Base-by-base conservation (phyloP, 2,113 vertebrate genomes). In the Cyanoramphus novaezelandiae region DNA sequence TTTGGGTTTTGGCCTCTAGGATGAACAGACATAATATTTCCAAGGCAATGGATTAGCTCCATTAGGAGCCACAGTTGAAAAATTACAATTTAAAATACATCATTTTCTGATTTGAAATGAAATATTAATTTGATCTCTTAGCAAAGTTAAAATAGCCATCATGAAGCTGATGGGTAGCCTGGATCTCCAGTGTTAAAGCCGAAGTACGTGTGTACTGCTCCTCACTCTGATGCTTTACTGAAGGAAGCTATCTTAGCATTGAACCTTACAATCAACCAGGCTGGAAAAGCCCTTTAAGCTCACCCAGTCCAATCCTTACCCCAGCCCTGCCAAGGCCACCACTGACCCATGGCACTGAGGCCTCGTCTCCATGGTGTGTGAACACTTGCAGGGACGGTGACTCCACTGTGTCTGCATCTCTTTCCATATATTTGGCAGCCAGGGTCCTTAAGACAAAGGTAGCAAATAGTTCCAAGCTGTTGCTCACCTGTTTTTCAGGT, bases 1-100 rank as follows among this genome's bases (percentile, higher is more conserved):
- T 96, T 92, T 95, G 86, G 19, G 2, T 62, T 92, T 92, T 90
- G 82, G 92, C 77, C 88, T 86, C 80, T 72, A 88, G 59, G 86
- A 88, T 86, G 88, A 96, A 44, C 43, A 93, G 74, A 41, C 44
- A 63, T 52, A 41, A 5, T 81, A 79, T 72, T 82, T 94, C 65
- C 76, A 76, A 90, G 55, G 39, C 62, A 35, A 39, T 71, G 57
- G 47, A 76, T 13, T 96, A 76, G 69, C 90, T 92, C 37, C 2
- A 5, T 50, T 79, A 82, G 55, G 35, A 88, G 46, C 24, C 17
- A 39, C 72, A 71, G 69, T 53, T 86, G 13, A 93, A 91, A 91
- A 92, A 90, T 64, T 78, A 67, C 57, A 72, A 9, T 77, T 72
- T 33, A 49, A 86, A 81, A 76, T 49, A 62, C 24, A 23, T 31